Evolutionary conservation across 2,113 vertebrate species (phyloP).

Genomic region (Strix aluco): DNA sequence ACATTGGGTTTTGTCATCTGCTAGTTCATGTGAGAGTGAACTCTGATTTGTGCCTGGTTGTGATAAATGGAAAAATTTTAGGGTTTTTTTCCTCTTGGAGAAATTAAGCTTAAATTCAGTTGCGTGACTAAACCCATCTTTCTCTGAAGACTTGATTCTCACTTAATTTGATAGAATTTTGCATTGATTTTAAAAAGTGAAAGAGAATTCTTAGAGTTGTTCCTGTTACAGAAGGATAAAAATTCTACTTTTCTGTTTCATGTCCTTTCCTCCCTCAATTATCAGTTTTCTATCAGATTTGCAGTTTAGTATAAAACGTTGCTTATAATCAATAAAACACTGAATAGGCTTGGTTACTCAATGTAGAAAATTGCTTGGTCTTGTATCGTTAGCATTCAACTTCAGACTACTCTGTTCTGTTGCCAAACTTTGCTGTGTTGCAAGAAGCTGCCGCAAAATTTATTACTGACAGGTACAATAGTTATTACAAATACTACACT

Average conservation of each 20-base stretch:
- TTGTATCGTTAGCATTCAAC: neutral
- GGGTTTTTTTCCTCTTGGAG: neutral
- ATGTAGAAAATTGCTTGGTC: neutral
- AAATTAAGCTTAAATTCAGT: neutral
- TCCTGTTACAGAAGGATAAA: neutral
- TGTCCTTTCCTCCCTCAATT: neutral
- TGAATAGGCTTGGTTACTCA: neutral
- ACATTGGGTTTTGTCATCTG: neutral
- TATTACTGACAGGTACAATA: neutral
- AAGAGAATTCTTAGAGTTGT: neutral
- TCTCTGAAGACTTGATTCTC: neutral
- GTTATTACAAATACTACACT: neutral
- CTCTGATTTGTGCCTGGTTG: neutral
- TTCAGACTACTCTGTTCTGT: neutral
- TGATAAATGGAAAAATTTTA: neutral
- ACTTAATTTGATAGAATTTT: neutral
- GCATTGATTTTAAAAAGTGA: neutral
- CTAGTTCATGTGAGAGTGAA: neutral
- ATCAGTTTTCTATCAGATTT: neutral
- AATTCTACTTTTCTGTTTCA: neutral
- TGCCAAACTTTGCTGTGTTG: neutral
- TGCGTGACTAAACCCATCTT: neutral
- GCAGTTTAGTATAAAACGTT: neutral
- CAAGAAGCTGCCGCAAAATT: neutral
- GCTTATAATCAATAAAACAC: neutral